Conservation (phyloP, 2,113 vertebrate genomes). For the Chlamydotis undulata region DNA sequence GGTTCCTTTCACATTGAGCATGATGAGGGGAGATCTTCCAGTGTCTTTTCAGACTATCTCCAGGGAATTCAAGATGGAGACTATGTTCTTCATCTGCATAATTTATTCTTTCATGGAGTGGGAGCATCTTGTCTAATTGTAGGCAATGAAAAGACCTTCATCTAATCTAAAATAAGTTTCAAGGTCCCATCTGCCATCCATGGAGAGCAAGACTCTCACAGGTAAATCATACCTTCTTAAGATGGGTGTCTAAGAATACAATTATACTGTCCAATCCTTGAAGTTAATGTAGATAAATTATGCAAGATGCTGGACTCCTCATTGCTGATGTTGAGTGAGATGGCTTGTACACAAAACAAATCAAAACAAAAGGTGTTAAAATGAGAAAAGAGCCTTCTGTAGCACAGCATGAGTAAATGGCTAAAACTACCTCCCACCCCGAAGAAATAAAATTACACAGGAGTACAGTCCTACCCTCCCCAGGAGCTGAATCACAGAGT, state of each 20-base stretch:
- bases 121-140: background rate
- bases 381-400: background rate
- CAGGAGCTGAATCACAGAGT: background rate
- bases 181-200: background rate
- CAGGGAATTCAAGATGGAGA: background rate
- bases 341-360: background rate
- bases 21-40: background rate
- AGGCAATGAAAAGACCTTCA: background rate
- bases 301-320: background rate
- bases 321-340: background rate
- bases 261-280: background rate
- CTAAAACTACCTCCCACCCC: background rate
- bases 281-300: background rate
- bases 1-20: background rate
- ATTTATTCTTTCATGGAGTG: background rate
- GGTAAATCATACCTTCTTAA: background rate
- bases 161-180: background rate
- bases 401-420: background rate
- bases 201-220: background rate
- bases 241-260: background rate
- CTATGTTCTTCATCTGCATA: background rate
- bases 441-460: background rate
- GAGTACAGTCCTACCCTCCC: background rate
- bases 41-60: background rate
- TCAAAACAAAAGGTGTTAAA: background rate